Conservation (phyloP, 1,140 invertebrate genomes). For the Bombus sylvicola region DNA sequence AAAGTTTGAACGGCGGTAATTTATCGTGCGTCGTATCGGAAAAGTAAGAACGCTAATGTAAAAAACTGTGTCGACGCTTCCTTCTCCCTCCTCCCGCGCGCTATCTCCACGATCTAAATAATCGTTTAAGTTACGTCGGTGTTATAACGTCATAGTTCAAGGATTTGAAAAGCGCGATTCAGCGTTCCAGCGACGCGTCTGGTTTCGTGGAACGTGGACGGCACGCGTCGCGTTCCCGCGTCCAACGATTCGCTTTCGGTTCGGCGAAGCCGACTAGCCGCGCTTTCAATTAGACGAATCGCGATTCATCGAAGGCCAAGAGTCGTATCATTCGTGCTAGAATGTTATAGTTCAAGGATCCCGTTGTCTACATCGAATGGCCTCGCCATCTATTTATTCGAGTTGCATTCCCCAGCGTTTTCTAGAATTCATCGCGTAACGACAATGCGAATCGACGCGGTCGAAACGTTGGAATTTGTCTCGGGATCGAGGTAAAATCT, state of each 20-base stretch:
- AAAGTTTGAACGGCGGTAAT: background rate
- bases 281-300: conserved; percentile 15
- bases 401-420: background rate
- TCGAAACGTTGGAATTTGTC: background rate
- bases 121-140: background rate
- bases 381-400: conserved; percentile 3
- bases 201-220: background rate
- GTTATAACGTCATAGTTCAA: background rate
- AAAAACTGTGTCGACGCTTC: background rate
- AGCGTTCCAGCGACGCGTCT: background rate
- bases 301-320: conserved; percentile 30
- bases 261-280: background rate
- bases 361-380: conserved; percentile 18
- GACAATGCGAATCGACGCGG: background rate
- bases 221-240: background rate
- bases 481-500: background rate
- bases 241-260: background rate
- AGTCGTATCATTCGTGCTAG: conserved; percentile 24
- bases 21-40: background rate
- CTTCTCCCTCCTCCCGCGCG: background rate
- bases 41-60: background rate
- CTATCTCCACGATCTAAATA: background rate
- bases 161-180: background rate
- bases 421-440: conserved; percentile 42
- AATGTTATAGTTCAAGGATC: conserved; percentile 70